These are phyloP conservation scores for Lophochroa leadbeateri DNA, from an alignment of 2,113 vertebrate genomes.

Conservation along the genomic window DNA sequence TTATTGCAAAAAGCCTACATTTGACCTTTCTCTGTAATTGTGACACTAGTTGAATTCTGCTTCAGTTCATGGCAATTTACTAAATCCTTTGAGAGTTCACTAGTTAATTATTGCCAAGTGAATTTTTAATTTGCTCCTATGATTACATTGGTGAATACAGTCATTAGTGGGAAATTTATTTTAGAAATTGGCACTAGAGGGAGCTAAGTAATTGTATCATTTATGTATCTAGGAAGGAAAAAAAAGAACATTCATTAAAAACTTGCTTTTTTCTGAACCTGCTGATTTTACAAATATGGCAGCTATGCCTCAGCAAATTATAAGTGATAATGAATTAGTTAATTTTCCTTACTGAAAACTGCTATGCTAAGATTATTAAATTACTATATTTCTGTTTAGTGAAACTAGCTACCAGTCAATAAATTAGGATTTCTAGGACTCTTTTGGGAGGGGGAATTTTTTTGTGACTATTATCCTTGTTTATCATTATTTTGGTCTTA, in stretches of 20 bases:
- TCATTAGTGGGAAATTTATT: conserved; percentile 72
- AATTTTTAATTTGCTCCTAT: conserved; percentile 80
- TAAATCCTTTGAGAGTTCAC: conserved; percentile 65
- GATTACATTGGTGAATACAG: conserved; percentile 63
- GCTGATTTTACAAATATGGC: conserved; percentile 88
- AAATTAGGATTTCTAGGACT: conserved; percentile 80
- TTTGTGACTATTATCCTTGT: conserved; percentile 69
- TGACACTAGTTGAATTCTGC: conserved; percentile 45
- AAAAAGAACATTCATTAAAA: conserved; percentile 76
- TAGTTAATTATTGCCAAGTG: conserved; percentile 77
- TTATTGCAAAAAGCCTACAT: background rate
- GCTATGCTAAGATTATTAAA: conserved; percentile 84
- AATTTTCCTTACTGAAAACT: conserved; percentile 85
- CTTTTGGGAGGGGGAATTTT: conserved; percentile 73
- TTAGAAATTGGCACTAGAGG: conserved; percentile 89
- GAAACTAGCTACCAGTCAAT: conserved; percentile 73
- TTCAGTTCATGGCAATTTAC: conserved; percentile 58
- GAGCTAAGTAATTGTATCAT: conserved; percentile 91
- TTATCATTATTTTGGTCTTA: conserved; percentile 74
- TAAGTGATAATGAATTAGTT: conserved; percentile 87
- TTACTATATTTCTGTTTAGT: conserved; percentile 79
- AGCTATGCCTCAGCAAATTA: conserved; percentile 87
- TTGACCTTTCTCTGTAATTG: conserved; percentile 61
- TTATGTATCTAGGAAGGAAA: conserved; percentile 53
- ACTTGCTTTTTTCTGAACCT: conserved; percentile 77